A percentile compares a stretch with the other conserved stretches of the same genome.
phyloP scores from a whole-genome alignment of 2,888 invertebrate species.

The Nomada hirtipes region DNA sequence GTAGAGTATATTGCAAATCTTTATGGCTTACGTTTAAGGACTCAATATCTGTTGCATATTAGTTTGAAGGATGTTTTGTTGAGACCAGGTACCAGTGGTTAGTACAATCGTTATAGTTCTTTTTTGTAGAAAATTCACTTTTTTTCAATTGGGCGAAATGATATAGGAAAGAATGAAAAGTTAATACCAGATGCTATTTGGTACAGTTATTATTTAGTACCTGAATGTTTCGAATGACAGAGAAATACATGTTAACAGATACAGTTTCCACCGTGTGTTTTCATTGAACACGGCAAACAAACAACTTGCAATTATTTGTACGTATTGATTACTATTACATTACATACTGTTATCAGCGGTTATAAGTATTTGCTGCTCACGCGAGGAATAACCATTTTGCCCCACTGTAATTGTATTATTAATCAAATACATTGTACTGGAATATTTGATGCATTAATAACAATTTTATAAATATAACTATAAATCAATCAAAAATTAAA shows the following conservation, averaged over 20 bases:
- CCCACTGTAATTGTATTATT: background rate
- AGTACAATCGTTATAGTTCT: background rate
- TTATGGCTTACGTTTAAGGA: too few species aligned
- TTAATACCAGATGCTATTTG: background rate
- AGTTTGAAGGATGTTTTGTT: too few species aligned
- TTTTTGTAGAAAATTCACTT: background rate
- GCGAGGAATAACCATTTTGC: background rate
- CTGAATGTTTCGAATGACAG: background rate
- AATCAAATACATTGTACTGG: background rate
- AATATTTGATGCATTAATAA: too few species aligned
- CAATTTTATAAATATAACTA: too few species aligned
- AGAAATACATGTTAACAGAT: background rate
- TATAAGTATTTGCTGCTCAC: background rate
- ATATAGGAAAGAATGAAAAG: background rate
- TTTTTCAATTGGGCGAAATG: background rate
- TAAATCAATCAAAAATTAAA: too few species aligned
- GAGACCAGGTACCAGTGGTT: background rate
- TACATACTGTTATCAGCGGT: background rate
- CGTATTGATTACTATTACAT: slow-evolving; percentile 10
- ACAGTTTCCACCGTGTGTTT: background rate
- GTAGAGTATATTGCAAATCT: too few species aligned
- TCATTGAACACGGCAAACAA: slow-evolving; percentile 1
- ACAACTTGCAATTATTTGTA: slow-evolving; percentile 6
- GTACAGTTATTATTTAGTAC: slow-evolving; percentile 1
- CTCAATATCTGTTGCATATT: too few species aligned